Conservation (phyloP, 2,888 invertebrate genomes). For the Melolontha melolontha region DNA sequence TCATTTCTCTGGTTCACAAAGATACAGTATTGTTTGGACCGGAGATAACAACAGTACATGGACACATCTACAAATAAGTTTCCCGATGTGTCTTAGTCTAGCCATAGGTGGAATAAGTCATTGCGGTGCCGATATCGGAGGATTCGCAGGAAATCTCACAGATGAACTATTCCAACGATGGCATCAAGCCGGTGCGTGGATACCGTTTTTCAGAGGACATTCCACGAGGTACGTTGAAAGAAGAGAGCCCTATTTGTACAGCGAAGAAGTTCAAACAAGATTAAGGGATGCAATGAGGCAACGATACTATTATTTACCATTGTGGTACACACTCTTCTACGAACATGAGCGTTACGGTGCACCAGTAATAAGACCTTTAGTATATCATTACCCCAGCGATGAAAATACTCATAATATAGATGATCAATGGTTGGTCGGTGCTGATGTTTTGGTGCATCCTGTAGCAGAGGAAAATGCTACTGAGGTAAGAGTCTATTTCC, state of each 20-base stretch:
- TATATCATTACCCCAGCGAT: slow-evolving; percentile 90
- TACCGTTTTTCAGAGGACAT: slow-evolving; percentile 95
- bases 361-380: slow-evolving; percentile 90
- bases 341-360: slow-evolving; percentile 84
- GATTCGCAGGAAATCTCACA: slow-evolving; percentile 95
- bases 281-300: slow-evolving; percentile 70
- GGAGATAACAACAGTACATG: slow-evolving; percentile 96
- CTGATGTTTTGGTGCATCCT: slow-evolving; percentile 86
- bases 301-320: slow-evolving; percentile 88
- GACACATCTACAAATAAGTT: slow-evolving; percentile 76
- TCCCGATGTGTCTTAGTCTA: slow-evolving; percentile 92
- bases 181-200: slow-evolving; percentile 84
- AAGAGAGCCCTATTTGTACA: slow-evolving; percentile 94
- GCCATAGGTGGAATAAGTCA: slow-evolving; percentile 88
- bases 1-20: slow-evolving; percentile 92
- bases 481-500: slow-evolving; percentile 86
- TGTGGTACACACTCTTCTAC: slow-evolving; percentile 91
- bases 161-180: slow-evolving; percentile 83
- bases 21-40: slow-evolving; percentile 94
- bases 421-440: slow-evolving; percentile 82
- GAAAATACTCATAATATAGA: slow-evolving; percentile 82
- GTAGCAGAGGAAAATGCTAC: slow-evolving; percentile 81
- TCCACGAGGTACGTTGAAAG: slow-evolving; percentile 94
- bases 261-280: slow-evolving; percentile 72
- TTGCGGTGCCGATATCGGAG: slow-evolving; percentile 95